phyloP scores from a whole-genome alignment of 30 jellyfish, hydroid and myxozoan genomes.

The Hydra vulgaris region DNA sequence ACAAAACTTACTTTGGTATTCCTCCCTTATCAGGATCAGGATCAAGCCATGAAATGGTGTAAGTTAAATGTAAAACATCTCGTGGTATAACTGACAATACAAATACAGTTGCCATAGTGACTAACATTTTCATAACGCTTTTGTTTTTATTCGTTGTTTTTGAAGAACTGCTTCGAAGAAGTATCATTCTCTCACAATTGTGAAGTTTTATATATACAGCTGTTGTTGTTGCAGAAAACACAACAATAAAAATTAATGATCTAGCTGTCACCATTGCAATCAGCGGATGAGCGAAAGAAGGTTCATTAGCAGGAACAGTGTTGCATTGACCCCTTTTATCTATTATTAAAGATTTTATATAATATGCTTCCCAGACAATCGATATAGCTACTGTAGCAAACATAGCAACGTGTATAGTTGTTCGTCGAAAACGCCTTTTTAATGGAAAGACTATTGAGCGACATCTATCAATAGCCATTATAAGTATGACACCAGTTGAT shows the following conservation, averaged over 20 bases:
- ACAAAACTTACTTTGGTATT: too few relatives aligned
- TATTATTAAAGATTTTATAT: conserved; percentile 9
- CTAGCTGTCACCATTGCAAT: conserved; percentile 16
- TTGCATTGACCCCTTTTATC: conserved; percentile 1
- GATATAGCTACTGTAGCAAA: conserved; percentile 18
- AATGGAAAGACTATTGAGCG: conserved; percentile 72
- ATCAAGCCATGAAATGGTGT: conserved; percentile 48
- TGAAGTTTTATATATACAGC: conserved; percentile 11
- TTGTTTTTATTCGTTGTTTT: conserved; percentile 1
- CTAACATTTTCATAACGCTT: conserved; percentile 33
- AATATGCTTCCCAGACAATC: conserved; percentile 36
- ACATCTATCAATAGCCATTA: conserved; percentile 78
- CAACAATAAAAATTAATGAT: conserved; percentile 17
- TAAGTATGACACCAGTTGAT: conserved; percentile 51
- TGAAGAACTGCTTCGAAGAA: neutral
- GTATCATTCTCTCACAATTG: conserved; percentile 3
- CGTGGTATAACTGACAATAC: conserved; percentile 51
- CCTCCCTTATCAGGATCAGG: conserved; percentile 6
- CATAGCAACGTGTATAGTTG: conserved; percentile 31
- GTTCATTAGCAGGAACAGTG: neutral
- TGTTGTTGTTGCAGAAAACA: conserved; percentile 36
- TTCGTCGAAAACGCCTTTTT: conserved; percentile 22
- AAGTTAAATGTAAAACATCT: conserved; percentile 50
- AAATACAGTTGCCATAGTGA: conserved; percentile 40
- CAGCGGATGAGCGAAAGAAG: conserved; percentile 41